These are phyloP conservation scores for Embidobia sp. DNA, from an alignment of 2,888 invertebrate species.

Conservation along the genomic window DNA sequence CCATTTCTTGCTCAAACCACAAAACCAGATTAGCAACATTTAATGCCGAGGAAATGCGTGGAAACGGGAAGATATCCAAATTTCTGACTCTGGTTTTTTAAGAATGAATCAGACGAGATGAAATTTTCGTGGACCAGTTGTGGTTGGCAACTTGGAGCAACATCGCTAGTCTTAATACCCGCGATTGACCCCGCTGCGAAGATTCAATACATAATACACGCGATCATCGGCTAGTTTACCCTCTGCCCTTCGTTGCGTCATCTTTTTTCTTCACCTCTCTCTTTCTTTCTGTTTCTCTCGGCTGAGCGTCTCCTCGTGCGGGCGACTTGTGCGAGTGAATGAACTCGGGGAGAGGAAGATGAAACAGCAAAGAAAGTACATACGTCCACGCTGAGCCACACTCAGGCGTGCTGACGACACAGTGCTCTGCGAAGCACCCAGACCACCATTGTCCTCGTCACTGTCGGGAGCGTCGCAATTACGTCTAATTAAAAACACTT, in stretches of 20 bases:
- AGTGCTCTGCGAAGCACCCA: constrained; percentile 31
- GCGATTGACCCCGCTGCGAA: constrained; percentile 47
- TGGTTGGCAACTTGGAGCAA: too few relatives aligned
- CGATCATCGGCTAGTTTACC: constrained; percentile 50
- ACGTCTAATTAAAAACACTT: constrained; percentile 68
- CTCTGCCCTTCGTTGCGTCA: constrained; percentile 52
- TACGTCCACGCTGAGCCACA: constrained; percentile 34
- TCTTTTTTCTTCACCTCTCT: constrained; percentile 13
- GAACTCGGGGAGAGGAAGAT: constrained; percentile 57
- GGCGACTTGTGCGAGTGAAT: constrained; percentile 56
- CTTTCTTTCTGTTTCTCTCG: background rate
- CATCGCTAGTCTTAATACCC: constrained; percentile 45
- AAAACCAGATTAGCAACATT: too few relatives aligned
- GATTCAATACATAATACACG: constrained; percentile 52
- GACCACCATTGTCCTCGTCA: constrained; percentile 46
- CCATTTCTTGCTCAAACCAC: too few relatives aligned
- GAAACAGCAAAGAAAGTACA: constrained; percentile 52
- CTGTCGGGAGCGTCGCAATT: constrained; percentile 56
- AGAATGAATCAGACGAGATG: too few relatives aligned
- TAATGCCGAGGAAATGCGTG: too few relatives aligned
- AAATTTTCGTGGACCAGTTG: too few relatives aligned
- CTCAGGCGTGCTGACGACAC: constrained; percentile 36
- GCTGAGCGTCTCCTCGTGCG: too few relatives aligned
- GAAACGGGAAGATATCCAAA: too few relatives aligned
- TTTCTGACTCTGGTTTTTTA: too few relatives aligned